phyloP scores from a whole-genome alignment of 2,888 invertebrate genomes.

The Vesta saturnalis region DNA sequence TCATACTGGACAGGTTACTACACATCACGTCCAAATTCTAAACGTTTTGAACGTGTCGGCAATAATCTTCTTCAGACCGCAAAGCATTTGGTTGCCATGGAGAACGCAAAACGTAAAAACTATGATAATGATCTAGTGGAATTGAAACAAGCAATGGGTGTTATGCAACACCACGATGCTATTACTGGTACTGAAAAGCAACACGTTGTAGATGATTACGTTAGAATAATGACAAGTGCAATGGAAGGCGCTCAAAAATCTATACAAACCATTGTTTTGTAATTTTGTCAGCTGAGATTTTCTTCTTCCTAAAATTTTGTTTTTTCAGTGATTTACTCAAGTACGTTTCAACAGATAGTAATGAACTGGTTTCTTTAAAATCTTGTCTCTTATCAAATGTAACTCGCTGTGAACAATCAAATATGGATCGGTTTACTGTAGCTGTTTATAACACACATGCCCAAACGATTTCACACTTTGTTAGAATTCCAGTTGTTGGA shows the following conservation, averaged over 20 bases:
- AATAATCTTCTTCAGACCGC: conserved; percentile 61
- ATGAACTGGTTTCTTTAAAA: conserved; percentile 50
- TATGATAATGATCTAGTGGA: conserved; percentile 64
- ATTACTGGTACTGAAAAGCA: conserved; percentile 88
- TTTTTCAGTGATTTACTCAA: background rate
- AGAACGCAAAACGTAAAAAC: conserved; percentile 62
- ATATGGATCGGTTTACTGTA: conserved; percentile 64
- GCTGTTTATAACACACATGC: conserved; percentile 76
- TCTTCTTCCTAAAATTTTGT: background rate
- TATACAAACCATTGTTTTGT: background rate
- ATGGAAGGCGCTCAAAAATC: conserved; percentile 63
- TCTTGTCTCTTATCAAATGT: conserved; percentile 71
- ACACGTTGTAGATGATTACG: conserved; percentile 88
- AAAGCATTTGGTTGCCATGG: conserved; percentile 74
- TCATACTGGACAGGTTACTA: conserved; percentile 41
- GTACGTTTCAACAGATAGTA: background rate
- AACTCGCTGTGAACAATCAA: conserved; percentile 67
- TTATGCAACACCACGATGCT: conserved; percentile 92
- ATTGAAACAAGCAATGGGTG: conserved; percentile 76
- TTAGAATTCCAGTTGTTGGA: conserved; percentile 71
- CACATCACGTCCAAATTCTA: conserved; percentile 40
- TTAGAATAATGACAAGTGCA: conserved; percentile 74
- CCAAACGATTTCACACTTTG: conserved; percentile 66
- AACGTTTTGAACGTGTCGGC: conserved; percentile 37
- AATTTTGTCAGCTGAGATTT: background rate